Evolutionary conservation across 2,797 vertebrate species (phyloP).

Genomic region (Oreortyx pictus): DNA sequence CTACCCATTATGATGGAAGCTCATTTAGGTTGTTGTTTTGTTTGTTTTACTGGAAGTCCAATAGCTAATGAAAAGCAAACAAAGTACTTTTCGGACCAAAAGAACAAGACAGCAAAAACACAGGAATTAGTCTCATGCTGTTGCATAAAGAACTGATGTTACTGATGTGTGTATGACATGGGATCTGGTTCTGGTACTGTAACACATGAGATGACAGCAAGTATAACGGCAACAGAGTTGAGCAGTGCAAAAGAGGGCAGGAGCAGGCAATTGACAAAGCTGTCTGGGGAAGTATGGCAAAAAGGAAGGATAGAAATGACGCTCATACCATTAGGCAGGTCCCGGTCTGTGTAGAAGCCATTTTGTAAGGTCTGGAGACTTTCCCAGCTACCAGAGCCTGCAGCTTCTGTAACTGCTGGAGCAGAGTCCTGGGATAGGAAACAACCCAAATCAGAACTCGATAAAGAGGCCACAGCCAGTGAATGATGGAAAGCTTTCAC

Average conservation of each 20-base stretch:
- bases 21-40: neutral
- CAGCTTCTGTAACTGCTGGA: conserved; percentile 97
- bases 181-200: neutral
- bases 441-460: conserved; percentile 34
- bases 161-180: neutral
- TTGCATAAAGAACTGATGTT: neutral
- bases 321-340: conserved; percentile 94
- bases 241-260: neutral
- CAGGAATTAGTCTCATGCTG: neutral
- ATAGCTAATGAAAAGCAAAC: conserved; percentile 31
- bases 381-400: conserved; percentile 94
- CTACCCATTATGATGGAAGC: neutral
- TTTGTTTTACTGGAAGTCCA: conserved; percentile 19
- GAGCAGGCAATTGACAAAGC: neutral
- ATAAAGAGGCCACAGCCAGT: neutral
- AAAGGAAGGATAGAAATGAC: neutral
- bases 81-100: neutral
- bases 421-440: conserved; percentile 86
- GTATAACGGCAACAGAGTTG: neutral
- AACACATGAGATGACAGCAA: conserved; percentile 4
- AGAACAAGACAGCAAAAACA: neutral
- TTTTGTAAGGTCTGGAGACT: conserved; percentile 94
- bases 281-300: neutral
- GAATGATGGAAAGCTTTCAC: neutral
- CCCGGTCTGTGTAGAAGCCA: conserved; percentile 96